Percentiles rank a stretch among this genome's conserved stretches.
Conservation (phyloP, 1,140 invertebrate species). For the Adelges cooleyi region DNA sequence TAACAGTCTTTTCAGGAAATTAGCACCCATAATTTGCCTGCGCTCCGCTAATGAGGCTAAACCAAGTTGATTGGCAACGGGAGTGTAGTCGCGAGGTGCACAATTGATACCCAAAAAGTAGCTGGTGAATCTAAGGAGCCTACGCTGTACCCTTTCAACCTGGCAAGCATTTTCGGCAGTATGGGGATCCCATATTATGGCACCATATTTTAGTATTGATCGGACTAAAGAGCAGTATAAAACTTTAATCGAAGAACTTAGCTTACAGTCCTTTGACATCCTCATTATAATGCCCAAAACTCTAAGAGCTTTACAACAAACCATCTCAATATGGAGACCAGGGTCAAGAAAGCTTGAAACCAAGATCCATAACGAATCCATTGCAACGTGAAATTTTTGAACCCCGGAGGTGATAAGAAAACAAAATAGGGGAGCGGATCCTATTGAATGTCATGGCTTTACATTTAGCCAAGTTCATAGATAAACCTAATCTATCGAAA, state of each 20-base stretch:
- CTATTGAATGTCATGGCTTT: background rate
- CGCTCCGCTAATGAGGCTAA: too few species aligned
- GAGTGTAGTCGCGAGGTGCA: too few species aligned
- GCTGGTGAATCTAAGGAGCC: too few species aligned
- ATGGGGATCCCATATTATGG: background rate
- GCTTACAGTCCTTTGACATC: background rate
- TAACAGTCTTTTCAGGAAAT: too few species aligned
- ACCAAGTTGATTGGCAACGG: too few species aligned
- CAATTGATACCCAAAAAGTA: too few species aligned
- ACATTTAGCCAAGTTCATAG: background rate
- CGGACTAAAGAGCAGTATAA: background rate
- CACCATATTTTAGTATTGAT: constrained; percentile 2
- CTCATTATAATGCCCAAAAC: background rate
- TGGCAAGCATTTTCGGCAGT: background rate
- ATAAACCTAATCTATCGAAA: too few species aligned
- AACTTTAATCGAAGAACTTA: background rate
- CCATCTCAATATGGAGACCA: background rate
- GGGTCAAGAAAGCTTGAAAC: background rate
- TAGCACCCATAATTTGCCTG: too few species aligned
- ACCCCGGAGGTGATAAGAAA: background rate
- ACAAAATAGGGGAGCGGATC: background rate
- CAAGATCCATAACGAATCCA: background rate
- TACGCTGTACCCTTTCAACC: background rate
- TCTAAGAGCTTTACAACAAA: background rate
- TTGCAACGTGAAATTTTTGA: background rate